phyloP scores from a whole-genome alignment of 2,113 vertebrate species.

The Carassius auratus region DNA sequence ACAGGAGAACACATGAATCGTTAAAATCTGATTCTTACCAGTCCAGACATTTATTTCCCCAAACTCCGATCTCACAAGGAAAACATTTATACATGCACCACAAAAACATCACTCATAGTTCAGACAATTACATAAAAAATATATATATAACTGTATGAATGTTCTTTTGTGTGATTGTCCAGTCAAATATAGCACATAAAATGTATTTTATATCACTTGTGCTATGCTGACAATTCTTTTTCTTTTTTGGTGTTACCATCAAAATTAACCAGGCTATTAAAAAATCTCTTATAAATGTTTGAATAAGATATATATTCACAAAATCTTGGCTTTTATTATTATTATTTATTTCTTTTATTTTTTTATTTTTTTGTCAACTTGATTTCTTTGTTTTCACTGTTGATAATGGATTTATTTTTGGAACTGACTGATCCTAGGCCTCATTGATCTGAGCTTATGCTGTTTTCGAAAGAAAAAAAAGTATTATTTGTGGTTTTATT shows the following conservation, averaged over 20 bases:
- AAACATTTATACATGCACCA: not conserved
- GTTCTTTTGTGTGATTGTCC: not conserved
- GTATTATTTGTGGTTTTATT: not conserved
- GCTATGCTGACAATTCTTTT: no score
- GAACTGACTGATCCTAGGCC: not conserved
- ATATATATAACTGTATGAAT: not conserved
- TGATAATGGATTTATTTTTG: not conserved
- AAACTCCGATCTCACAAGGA: not conserved
- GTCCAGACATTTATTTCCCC: not conserved
- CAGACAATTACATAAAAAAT: not conserved
- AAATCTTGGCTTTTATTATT: no score
- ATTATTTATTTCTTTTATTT: no score
- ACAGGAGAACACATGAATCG: not conserved
- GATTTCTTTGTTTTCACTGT: not conserved
- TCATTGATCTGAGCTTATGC: not conserved
- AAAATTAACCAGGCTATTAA: not conserved
- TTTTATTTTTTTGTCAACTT: not conserved
- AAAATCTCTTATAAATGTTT: not conserved
- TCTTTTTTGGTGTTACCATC: not conserved
- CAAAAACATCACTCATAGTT: not conserved
- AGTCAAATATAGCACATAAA: not conserved
- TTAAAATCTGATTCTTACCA: conserved; percentile 11
- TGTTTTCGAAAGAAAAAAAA: not conserved
- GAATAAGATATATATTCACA: not conserved
- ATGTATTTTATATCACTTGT: not conserved